Conservation (phyloP, 2,113 vertebrate species). For the Mastomys natalensis region DNA sequence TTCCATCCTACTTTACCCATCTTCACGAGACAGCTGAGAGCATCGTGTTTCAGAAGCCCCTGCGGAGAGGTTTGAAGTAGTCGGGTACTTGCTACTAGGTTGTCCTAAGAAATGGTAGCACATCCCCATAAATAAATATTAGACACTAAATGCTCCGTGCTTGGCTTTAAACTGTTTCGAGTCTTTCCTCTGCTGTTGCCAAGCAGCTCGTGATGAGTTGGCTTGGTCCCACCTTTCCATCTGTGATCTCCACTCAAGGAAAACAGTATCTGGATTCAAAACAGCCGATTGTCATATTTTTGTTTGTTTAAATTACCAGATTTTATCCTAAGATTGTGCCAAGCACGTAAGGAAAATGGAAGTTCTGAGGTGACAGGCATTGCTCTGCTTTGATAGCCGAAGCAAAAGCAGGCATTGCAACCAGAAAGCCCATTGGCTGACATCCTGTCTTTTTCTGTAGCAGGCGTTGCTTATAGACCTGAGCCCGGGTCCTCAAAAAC, state of each 20-base stretch:
- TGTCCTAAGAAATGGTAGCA: conserved; percentile 38
- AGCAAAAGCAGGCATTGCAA: background rate
- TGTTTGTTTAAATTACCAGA: background rate
- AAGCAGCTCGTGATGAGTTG: background rate
- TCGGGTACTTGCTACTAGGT: background rate
- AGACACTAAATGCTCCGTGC: background rate
- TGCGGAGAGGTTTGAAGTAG: background rate
- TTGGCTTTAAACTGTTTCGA: conserved; percentile 43
- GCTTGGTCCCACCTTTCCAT: background rate
- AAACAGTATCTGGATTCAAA: background rate
- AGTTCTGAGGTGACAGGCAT: background rate
- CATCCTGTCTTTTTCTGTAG: rapidly evolving
- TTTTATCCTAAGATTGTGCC: background rate
- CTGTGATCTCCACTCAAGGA: background rate
- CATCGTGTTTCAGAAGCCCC: background rate
- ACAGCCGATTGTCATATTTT: background rate
- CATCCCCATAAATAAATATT: background rate
- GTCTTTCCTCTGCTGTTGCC: conserved; percentile 27
- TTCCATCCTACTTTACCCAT: background rate
- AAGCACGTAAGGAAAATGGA: background rate
- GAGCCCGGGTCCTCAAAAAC: background rate
- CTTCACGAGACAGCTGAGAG: background rate
- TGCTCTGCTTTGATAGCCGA: background rate
- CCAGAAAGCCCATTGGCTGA: rapidly evolving
- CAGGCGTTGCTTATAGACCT: rapidly evolving